Base-by-base conservation (phyloP, 2,888 invertebrate species). In the Chrysolina haemoptera region DNA sequence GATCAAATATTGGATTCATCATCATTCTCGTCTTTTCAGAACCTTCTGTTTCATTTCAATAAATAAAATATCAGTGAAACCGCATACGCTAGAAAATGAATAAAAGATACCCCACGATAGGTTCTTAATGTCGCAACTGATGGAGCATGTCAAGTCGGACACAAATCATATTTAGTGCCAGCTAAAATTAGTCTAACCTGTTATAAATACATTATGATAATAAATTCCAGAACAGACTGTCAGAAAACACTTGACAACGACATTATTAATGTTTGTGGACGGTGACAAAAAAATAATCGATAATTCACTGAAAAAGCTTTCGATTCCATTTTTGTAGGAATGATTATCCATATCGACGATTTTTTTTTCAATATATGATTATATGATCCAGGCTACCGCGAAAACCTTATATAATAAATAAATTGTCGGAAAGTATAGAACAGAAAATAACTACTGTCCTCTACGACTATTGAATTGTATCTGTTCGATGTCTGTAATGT, bases 181-280 rank as follows among this genome's bases (percentile, higher is more conserved):
- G 14, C 67, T 48, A 35, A 67, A 67, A 67, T 67, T 67, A 67
- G 53, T 10, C n/a, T 65, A n/a, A 27, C n/a, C 59, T 59, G 35
- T 27, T 59, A 59, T 59, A 59, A 59, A 59, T 59, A 59, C 27
- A 27, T n/a, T 18, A 59, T 59, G 59, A 27, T 59, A 8, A 27
- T 59, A 59, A 35, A 50, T 50, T 16, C 50, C 50, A 46, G 18
- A 50, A 50, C n/a, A 18, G 22, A 27, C 35, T 59, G 22, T 59
- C 59, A 59, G 12, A 27, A 35, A 27, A 4, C 35, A 59, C 59
- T 59, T 59, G 59, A 59, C 59, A 55, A n/a, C 59, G 59, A n/a
- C n/a, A 27, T 59, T 59, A 59, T 59, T 59, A 4, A 22, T 59
- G 20, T 27, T 12, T 10, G 59, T 27, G 27, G 16, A n/a, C 59